Conservation (phyloP, 1,140 invertebrate genomes). For the Diorhabda carinulata region DNA sequence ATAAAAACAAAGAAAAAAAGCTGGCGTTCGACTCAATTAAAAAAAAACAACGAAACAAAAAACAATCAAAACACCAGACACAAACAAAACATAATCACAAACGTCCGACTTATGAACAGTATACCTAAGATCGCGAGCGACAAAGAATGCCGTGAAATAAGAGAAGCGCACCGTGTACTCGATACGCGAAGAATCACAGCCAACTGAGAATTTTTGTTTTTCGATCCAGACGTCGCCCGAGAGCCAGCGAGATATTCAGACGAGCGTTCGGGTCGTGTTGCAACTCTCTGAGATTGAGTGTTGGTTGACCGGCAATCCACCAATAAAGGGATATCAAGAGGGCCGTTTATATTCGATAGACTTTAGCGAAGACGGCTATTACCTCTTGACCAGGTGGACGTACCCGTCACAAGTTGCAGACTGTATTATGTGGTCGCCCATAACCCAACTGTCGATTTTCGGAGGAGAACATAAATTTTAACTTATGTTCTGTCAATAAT, state of each 20-base stretch:
- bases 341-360: background rate
- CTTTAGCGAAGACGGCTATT: background rate
- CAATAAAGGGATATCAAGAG: background rate
- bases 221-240: background rate
- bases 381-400: background rate
- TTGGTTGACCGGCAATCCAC: background rate
- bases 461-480: too few species aligned
- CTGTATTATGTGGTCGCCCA: too few species aligned
- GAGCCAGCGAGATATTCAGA: background rate
- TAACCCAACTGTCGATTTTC: too few species aligned
- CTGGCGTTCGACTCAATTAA: background rate
- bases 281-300: background rate
- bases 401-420: too few species aligned
- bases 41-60: background rate
- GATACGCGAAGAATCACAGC: background rate
- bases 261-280: background rate
- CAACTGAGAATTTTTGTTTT: constrained; percentile 2
- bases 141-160: background rate
- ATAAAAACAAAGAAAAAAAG: background rate
- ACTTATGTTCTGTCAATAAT: too few species aligned
- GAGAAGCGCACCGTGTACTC: background rate
- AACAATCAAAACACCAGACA: constrained; percentile 2
- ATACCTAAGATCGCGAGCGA: background rate
- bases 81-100: constrained; percentile 2
- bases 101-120: background rate